Evolutionary conservation across 2,113 vertebrate species (phyloP).

Genomic region (Phocoena sinus): DNA sequence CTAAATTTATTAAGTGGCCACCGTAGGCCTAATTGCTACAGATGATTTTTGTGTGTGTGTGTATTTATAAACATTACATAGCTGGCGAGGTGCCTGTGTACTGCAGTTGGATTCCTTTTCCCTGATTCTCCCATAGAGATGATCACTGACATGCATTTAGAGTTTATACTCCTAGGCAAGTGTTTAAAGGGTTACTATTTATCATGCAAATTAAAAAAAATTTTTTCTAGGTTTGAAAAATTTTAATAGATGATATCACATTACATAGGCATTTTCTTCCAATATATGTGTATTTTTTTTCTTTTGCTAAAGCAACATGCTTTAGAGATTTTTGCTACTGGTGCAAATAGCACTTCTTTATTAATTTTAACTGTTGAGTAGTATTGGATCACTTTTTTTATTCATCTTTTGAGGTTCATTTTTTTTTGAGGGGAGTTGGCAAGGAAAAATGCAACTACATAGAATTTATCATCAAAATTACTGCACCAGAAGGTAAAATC

Average conservation of each 20-base stretch:
- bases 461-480: not conserved
- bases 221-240: not conserved
- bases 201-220: not conserved
- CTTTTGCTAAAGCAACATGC: not conserved
- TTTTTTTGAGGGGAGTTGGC: not conserved
- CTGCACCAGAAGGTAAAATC: not conserved
- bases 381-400: not conserved
- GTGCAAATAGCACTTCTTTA: not conserved
- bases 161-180: not conserved
- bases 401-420: not conserved
- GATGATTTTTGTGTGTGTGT: not conserved
- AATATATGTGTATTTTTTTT: fast-evolving
- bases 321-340: not conserved
- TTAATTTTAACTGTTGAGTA: not conserved
- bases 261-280: not conserved
- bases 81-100: not conserved
- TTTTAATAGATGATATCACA: not conserved
- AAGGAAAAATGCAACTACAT: not conserved
- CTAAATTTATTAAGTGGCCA: too few species aligned
- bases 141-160: not conserved
- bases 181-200: not conserved
- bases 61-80: not conserved
- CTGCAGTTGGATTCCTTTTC: fast-evolving
- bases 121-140: not conserved
- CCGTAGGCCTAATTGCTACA: not conserved